Percentiles rank a stretch among this genome's conserved stretches.
Conservation (phyloP, 1,140 invertebrate genomes). For the Anagrus nilaparvatae region DNA sequence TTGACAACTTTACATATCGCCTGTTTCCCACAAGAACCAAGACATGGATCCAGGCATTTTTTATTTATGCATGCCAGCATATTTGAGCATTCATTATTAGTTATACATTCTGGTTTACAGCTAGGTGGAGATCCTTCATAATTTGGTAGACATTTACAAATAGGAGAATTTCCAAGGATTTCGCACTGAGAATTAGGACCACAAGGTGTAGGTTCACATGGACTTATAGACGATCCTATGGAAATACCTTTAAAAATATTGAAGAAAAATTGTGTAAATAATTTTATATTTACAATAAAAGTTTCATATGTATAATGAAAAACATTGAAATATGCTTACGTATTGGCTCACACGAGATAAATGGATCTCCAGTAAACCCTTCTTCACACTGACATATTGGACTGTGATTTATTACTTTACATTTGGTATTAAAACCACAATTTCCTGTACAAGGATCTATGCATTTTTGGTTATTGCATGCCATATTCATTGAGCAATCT, state of each 20-base stretch:
- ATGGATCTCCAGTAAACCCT: conserved; percentile 49
- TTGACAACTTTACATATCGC: conserved; percentile 42
- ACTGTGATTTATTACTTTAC: conserved; percentile 48
- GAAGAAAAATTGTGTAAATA: background rate
- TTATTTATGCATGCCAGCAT: conserved; percentile 36
- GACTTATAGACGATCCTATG: conserved; percentile 24
- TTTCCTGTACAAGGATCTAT: conserved; percentile 50
- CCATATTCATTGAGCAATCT: conserved; percentile 47
- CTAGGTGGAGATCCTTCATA: conserved; percentile 38
- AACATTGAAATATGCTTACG: no score
- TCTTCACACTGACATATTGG: conserved; percentile 47
- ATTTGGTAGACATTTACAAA: conserved; percentile 37
- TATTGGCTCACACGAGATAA: conserved; percentile 38
- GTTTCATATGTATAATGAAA: no score
- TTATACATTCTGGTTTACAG: conserved; percentile 42
- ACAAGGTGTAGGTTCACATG: conserved; percentile 44
- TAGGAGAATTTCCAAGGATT: conserved; percentile 29
- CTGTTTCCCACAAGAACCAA: conserved; percentile 37
- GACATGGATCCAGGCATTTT: conserved; percentile 35
- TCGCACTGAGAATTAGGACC: conserved; percentile 46
- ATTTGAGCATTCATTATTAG: conserved; percentile 35
- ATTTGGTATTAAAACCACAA: conserved; percentile 50
- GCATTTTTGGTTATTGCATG: conserved; percentile 49
- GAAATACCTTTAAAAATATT: conserved; percentile 16
- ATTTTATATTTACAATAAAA: background rate